phyloP scores from a whole-genome alignment of 2,797 vertebrate genomes.

The Sphenopsis melanotis region DNA sequence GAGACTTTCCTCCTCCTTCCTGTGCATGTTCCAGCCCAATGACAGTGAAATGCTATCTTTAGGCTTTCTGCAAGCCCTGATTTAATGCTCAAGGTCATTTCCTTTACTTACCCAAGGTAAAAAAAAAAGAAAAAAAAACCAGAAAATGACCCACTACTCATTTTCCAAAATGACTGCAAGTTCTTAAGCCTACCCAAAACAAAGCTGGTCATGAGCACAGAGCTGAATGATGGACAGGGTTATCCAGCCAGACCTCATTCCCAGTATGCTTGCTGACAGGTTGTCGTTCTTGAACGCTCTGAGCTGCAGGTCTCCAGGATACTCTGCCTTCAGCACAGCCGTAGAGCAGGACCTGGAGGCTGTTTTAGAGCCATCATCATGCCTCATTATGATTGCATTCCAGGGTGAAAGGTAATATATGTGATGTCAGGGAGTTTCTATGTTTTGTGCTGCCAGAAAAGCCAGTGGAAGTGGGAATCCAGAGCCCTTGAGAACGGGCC shows the following conservation, averaged over 20 bases:
- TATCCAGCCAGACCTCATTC: neutral
- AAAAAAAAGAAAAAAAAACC: neutral
- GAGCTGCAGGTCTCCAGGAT: neutral
- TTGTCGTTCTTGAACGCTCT: neutral
- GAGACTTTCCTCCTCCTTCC: neutral
- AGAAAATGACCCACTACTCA: neutral
- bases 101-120: neutral
- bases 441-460: neutral
- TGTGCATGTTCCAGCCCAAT: neutral
- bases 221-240: neutral
- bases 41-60: neutral
- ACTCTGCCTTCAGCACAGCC: neutral
- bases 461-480: neutral
- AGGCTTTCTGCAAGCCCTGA: neutral
- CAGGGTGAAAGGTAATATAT: neutral
- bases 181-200: neutral
- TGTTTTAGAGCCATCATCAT: neutral
- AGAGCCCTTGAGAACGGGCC: neutral
- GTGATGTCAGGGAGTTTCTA: constrained; percentile 7
- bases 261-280: neutral
- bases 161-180: neutral
- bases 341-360: neutral
- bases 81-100: neutral
- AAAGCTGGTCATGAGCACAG: neutral
- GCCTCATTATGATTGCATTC: neutral